Base-by-base conservation (phyloP, 2,113 vertebrate species). In the Pygathrix nemaeus region DNA sequence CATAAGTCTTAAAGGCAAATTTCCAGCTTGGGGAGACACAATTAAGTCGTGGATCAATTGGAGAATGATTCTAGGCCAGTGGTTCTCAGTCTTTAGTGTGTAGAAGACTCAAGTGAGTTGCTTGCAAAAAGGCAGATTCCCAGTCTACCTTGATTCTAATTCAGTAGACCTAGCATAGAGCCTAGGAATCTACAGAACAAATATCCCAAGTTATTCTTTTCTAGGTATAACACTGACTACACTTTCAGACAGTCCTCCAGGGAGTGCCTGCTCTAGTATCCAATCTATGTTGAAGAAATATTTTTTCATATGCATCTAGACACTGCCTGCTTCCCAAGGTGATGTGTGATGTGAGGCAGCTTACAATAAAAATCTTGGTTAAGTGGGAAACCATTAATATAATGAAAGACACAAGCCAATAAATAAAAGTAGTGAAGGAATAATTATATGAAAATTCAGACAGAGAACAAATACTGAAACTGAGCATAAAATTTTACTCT, bases 381-480 rank as follows among this genome's bases (percentile, higher is more conserved):
- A 79, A 95, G 3, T 79, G 16, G 27, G 61, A 95, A 96, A 76
- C 52, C 30, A 21, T 89, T 95, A 84, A 43, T 61, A 50, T 68
- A 59, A 68, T 80, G 80, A 84, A 90, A 96, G 27, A 25, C 16
- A 40, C 21, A 2, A 68, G 11, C 21, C 48, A 94, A 94, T 27
- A 92, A 78, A 95, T 83, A n/a, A 95, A 97, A 84, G 40, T 70
- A 13, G 1, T 50, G n/a, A 90, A 23, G 3, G 38, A 72, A 96
- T 86, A 57, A 93, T 73, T 75, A 84, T 12, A 84, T n/a, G 50
- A 92, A 92, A 92, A 92, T 70, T 21, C 17, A 96, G 45, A 50
- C n/a, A 40, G 82, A 78, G 38, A 30, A 61, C 59, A 82, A 88
- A 40, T 66, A 52, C 43, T 89, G 21, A 83, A 87, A 78, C 23